These are phyloP conservation scores for Plagiodera versicolora DNA, from an alignment of 2,888 invertebrate genomes.

Conservation along the genomic window DNA sequence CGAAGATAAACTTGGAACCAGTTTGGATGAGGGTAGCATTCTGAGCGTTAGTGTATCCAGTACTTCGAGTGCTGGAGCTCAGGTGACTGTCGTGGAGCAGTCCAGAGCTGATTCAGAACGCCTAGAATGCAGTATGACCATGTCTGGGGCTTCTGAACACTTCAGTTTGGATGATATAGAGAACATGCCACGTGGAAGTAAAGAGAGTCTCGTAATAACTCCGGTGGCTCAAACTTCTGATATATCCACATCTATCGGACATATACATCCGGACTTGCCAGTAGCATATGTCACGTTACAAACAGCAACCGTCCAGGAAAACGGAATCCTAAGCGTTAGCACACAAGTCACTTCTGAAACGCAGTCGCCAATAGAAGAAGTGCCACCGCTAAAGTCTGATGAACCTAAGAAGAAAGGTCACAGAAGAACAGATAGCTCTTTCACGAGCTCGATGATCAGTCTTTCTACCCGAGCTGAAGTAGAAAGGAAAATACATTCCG, in stretches of 20 bases:
- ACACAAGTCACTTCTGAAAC: slow-evolving; percentile 61
- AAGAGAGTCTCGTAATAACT: slow-evolving; percentile 44
- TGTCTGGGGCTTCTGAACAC: slow-evolving; percentile 55
- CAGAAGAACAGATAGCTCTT: slow-evolving; percentile 60
- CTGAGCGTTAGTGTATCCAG: slow-evolving; percentile 63
- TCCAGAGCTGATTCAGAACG: slow-evolving; percentile 54
- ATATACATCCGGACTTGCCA: slow-evolving; percentile 41
- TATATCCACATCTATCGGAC: slow-evolving; percentile 53
- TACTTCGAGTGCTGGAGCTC: slow-evolving; percentile 57
- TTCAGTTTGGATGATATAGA: slow-evolving; percentile 53
- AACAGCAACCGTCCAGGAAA: slow-evolving; percentile 56
- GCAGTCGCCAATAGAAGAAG: slow-evolving; percentile 37
- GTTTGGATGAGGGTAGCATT: slow-evolving; percentile 62
- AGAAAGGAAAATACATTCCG: slow-evolving; percentile 43
- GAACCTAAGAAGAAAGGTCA: slow-evolving; percentile 58
- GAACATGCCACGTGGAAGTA: slow-evolving; percentile 40
- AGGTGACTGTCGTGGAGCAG: slow-evolving; percentile 55
- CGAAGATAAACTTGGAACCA: slow-evolving; percentile 58
- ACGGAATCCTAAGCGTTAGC: slow-evolving; percentile 57
- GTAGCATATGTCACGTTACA: slow-evolving; percentile 59
- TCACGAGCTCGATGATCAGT: slow-evolving; percentile 43
- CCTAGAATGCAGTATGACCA: slow-evolving; percentile 53
- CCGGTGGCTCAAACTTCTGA: slow-evolving; percentile 43
- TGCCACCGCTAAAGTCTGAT: slow-evolving; percentile 26
- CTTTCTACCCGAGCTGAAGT: slow-evolving; percentile 35